Evolutionary conservation across 2,797 vertebrate species (phyloP), one percentile per base, ranked within the genome.

Genomic region (Yasuhikotakia modesta): DNA sequence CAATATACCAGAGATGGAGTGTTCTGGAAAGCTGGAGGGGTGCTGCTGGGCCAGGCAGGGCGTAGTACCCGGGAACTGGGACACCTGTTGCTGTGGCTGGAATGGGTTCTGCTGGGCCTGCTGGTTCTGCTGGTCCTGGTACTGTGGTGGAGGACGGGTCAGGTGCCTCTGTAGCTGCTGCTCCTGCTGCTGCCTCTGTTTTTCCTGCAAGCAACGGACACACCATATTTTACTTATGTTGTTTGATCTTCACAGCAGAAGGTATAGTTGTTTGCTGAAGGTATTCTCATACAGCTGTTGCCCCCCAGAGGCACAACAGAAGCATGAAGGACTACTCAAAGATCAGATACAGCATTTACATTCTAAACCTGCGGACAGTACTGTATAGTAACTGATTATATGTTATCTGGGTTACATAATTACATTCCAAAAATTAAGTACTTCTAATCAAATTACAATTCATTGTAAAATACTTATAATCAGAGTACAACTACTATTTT

Each of bases 161-260:
- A 99, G 90, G 80, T 99, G 97, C 50, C 97, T 92, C 90, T 99
- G 96, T 67, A 98, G 91, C 86, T 98, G 96, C 73, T 96, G 95
- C 82, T 96, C 95, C 10, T 43, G 39, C 39, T 43, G 39, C 71
- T 95, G 94, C 21, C 95, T 88, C 89, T 98, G 96, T 39, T 98
- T 97, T 86, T 97, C 96, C 96, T 98, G 83, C 50, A 17, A 27
- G 30, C 52, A 39, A 70, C 46, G 67, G 21, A 30, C 22, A 48
- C 30, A 61, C 39, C 10, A 2, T 5, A 67, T 67, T 32, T 10
- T n/a, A 53, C 10, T 39, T 16, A 60, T 60, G 13, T 0, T 55
- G 10, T 19, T 7, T 5, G 32, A 35, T 5, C 32, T 35, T 35
- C 32, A 35, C 35, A 39, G 35, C 11, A n/a, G 35, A 39, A n/a